Conservation (phyloP, 2,113 vertebrate genomes). For the Aspiorhynchus laticeps region DNA sequence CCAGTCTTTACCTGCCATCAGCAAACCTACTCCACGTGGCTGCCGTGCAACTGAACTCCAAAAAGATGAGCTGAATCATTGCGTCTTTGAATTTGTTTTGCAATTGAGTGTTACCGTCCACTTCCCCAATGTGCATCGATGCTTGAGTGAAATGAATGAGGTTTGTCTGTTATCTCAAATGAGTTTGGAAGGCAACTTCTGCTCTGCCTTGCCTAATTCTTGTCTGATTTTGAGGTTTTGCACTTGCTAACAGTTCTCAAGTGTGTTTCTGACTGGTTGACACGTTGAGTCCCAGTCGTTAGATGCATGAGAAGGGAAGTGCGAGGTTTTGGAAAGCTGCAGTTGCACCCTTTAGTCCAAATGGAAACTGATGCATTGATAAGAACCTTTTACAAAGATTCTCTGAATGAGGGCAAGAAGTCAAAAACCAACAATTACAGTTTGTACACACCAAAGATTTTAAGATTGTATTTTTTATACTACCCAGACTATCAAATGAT, state of each 20-base stretch:
- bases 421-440: constrained; percentile 32
- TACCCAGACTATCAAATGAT: constrained; percentile 73
- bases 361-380: not conserved
- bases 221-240: constrained; percentile 26
- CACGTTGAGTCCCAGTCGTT: constrained; percentile 59
- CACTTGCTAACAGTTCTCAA: not conserved
- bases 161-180: constrained; percentile 27
- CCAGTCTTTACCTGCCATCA: constrained; percentile 96
- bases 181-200: not conserved
- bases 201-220: constrained; percentile 20
- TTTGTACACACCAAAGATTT: constrained; percentile 94
- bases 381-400: constrained; percentile 1
- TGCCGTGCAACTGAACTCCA: constrained; percentile 91
- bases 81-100: constrained; percentile 57
- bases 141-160: constrained; percentile 70
- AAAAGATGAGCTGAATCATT: constrained; percentile 17
- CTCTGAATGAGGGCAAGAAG: not conserved
- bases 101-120: constrained; percentile 57
- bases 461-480: constrained; percentile 66
- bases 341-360: constrained; percentile 28
- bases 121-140: constrained; percentile 76
- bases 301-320: constrained; percentile 40
- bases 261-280: constrained; percentile 48
- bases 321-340: constrained; percentile 35
- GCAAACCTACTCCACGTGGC: constrained; percentile 94